Evolutionary conservation across 2,113 vertebrate species (phyloP), one percentile per base, ranked within the genome.

Genomic region (Bubo blakistoni): DNA sequence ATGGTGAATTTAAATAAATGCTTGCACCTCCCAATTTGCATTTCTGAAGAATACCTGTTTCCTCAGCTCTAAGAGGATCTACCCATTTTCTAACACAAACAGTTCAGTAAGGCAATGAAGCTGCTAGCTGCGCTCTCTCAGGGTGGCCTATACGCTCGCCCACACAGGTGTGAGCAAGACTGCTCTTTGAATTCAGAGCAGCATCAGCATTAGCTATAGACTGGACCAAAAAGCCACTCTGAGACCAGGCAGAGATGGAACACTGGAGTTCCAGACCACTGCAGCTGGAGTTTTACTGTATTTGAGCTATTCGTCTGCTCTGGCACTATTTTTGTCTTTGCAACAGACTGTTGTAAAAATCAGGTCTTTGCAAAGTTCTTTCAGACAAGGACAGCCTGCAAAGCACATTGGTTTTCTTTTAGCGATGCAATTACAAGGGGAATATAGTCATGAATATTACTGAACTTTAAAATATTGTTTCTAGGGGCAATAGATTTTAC

Each of bases 401-500:
- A 76, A 94, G 36, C 21, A 73, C 6, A 0, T 9, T 77, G 70
- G 17, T 85, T 92, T 94, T 73, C 62, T 92, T 94, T 70, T 30
- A 91, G 51, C 17, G 62, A 29, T 82, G 54, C 76, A 72, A 59
- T 84, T 82, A 62, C 84, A 87, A 72, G 19, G 40, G 40, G 16
- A 95, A 90, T 4, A 36, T 22, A 80, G n/a, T 63, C 38, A n/a
- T 57, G 67, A 93, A 70, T 71, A 91, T 76, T 90, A 66, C 81
- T 77, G 62, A 95, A 86, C 66, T 85, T 83, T 77, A 83, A 94
- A 96, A 90, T 66, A 80, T 34, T 95, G 78, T 81, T 90, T 90
- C 77, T 91, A 51, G 17, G 55, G 66, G 69, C 29, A 91, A 81
- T 58, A 93, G 89, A 95, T 80, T 91, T 71, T 94, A 77, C 81